Percentiles rank a stretch among this genome's conserved stretches.
phyloP scores from a whole-genome alignment of 1,140 invertebrate species.

The Oreohelix idahoensis region DNA sequence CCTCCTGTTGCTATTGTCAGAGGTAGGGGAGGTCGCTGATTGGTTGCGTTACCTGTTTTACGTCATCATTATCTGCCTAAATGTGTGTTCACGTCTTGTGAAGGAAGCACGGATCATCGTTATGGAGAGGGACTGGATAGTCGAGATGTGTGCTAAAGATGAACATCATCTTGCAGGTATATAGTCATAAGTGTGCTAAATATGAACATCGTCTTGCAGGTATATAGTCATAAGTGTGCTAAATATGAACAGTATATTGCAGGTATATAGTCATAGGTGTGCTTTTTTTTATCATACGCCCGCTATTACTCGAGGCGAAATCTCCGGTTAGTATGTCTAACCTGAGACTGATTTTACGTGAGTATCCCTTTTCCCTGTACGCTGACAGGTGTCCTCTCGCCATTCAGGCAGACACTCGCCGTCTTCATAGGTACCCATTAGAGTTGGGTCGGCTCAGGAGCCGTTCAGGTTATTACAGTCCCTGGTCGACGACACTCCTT shows the following conservation, averaged over 20 bases:
- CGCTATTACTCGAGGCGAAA: no score
- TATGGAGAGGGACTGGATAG: constrained; percentile 76
- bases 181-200: constrained; percentile 39
- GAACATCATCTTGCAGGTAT: constrained; percentile 53
- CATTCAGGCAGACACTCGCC: no score
- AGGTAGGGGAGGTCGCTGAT: neutral
- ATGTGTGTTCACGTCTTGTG: constrained; percentile 59
- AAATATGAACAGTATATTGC: constrained; percentile 53
- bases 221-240: constrained; percentile 44
- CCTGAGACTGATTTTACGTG: no score
- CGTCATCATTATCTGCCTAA: constrained; percentile 55
- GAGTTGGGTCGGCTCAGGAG: no score
- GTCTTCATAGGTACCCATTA: no score
- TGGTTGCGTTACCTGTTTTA: constrained; percentile 42
- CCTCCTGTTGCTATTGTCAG: neutral
- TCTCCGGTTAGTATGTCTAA: no score
- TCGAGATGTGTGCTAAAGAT: constrained; percentile 67
- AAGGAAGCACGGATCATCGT: constrained; percentile 72
- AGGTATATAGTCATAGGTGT: constrained; percentile 47
- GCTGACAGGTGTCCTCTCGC: no score
- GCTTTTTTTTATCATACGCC: constrained; percentile 44
- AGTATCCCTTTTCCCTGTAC: no score
- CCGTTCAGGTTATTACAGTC: no score
- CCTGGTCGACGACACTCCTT: no score
- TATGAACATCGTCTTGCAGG: constrained; percentile 54